These are phyloP conservation scores for Dasypogon diadema DNA, from an alignment of 2,888 invertebrate genomes.

Conservation along the genomic window DNA sequence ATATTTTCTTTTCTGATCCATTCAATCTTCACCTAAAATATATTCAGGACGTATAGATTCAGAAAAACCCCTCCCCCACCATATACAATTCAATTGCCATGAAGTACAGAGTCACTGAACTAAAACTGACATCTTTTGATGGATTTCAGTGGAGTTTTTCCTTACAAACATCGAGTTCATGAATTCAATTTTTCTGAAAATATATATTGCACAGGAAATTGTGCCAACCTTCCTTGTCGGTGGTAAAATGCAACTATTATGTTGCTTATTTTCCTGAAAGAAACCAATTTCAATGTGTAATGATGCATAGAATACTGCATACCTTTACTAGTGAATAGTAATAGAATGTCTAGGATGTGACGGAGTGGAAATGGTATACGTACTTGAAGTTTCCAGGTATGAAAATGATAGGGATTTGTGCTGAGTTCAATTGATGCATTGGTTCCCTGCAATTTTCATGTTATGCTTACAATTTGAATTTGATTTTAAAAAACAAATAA, in stretches of 20 bases:
- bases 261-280: not conserved
- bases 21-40: conserved; percentile 21
- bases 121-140: conserved; percentile 1
- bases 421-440: too few relatives aligned
- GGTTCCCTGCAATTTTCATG: too few relatives aligned
- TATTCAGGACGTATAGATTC: conserved; percentile 13
- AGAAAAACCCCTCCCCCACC: not conserved
- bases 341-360: not conserved
- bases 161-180: not conserved
- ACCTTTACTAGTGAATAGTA: conserved; percentile 11
- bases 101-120: not conserved
- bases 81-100: too few relatives aligned
- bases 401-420: too few relatives aligned
- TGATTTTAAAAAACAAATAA: too few relatives aligned
- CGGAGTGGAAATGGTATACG: conserved; percentile 12
- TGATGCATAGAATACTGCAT: not conserved
- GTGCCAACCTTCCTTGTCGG: not conserved
- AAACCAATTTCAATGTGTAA: not conserved
- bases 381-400: not conserved
- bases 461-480: too few relatives aligned
- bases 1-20: conserved; percentile 19
- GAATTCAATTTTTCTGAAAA: conserved; percentile 15
- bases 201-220: conserved; percentile 17
- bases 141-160: conserved; percentile 13
- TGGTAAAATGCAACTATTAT: not conserved